A percentile compares a stretch with the other conserved stretches of the same genome.
phyloP scores from a whole-genome alignment of 2,888 invertebrate genomes.

The Sepiola atlantica region DNA sequence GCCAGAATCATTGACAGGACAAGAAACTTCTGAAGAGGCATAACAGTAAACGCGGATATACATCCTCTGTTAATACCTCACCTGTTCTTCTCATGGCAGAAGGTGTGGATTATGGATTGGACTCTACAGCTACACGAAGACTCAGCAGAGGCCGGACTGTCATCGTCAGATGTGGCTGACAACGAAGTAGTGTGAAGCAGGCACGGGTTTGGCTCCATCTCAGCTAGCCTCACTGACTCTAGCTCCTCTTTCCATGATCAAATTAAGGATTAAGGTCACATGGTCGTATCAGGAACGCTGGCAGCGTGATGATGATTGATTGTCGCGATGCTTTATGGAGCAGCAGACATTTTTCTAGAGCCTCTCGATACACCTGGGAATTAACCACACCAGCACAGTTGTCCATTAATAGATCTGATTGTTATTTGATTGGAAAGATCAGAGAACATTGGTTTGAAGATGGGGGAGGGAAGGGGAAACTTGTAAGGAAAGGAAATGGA shows the following conservation, averaged over 20 bases:
- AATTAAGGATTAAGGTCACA: constrained; percentile 20
- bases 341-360: constrained; percentile 12
- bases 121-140: too few species aligned
- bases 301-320: neutral
- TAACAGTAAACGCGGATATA: too few species aligned
- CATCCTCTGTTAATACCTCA: too few species aligned
- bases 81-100: too few species aligned
- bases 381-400: neutral
- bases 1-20: too few species aligned
- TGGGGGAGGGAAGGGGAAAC: too few species aligned
- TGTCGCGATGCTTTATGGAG: neutral
- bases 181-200: neutral
- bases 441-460: neutral
- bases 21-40: too few species aligned
- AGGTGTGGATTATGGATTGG: too few species aligned
- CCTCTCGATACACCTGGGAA: constrained; percentile 12
- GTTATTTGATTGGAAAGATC: neutral
- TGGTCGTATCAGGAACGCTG: neutral
- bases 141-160: too few species aligned
- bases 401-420: constrained; percentile 32
- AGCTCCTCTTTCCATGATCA: neutral
- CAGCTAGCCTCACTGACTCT: constrained; percentile 14
- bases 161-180: too few species aligned
- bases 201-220: neutral
- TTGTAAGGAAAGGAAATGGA: neutral